A percentile compares a stretch with the other conserved stretches of the same genome.
Conservation (phyloP, 2,888 invertebrate genomes). For the Pollenia amentaria region DNA sequence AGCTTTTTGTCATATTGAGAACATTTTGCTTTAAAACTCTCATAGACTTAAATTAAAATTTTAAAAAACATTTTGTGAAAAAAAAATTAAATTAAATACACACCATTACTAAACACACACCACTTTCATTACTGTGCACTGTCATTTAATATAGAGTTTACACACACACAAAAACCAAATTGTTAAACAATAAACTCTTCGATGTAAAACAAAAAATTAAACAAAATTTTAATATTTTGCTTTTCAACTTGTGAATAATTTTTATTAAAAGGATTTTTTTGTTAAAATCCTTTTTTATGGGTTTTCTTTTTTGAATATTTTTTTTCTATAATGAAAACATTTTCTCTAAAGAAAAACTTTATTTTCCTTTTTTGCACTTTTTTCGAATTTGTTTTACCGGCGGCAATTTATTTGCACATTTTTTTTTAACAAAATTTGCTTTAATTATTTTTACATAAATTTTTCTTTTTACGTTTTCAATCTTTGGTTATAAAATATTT, state of each 20-base stretch:
- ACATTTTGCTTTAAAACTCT: neutral
- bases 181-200: slow-evolving; percentile 65
- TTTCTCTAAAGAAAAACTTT: neutral
- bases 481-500: slow-evolving; percentile 53
- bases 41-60: slow-evolving; percentile 9
- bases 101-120: slow-evolving; percentile 84
- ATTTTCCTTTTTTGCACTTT: slow-evolving; percentile 21
- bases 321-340: slow-evolving; percentile 17
- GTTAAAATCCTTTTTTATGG: slow-evolving; percentile 16
- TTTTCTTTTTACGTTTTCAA: slow-evolving; percentile 39
- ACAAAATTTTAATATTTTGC: slow-evolving; percentile 5
- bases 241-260: neutral
- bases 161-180: slow-evolving; percentile 58
- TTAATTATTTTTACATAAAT: slow-evolving; percentile 2
- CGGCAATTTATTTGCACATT: slow-evolving; percentile 49
- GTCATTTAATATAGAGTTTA: slow-evolving; percentile 81
- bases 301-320: slow-evolving; percentile 9
- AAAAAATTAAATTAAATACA: slow-evolving; percentile 75
- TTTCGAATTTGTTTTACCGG: slow-evolving; percentile 54
- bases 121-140: slow-evolving; percentile 84
- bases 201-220: slow-evolving; percentile 21
- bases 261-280: slow-evolving; percentile 39
- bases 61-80: too few relatives aligned
- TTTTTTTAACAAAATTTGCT: slow-evolving; percentile 24
- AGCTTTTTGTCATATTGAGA: too few relatives aligned